Base-by-base conservation (phyloP, 2,113 vertebrate genomes). In the Myiopsitta monachus region DNA sequence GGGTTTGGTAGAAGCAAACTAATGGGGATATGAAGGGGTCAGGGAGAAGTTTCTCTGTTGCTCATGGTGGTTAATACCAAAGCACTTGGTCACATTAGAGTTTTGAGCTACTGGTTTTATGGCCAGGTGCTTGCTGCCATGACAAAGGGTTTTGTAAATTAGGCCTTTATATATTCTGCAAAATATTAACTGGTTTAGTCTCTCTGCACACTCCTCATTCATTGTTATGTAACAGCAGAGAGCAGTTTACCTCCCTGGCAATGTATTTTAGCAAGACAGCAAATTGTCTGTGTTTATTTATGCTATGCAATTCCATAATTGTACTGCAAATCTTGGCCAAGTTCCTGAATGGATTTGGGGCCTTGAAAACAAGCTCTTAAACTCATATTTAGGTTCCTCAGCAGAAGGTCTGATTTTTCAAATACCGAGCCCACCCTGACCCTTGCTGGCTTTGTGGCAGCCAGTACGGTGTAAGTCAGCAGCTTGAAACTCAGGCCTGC, bases 251-350 rank as follows among this genome's bases (percentile, higher is more conserved):
- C 10, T 96, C 84, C 72, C 66, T 89, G 31, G 39, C 52, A 85
- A 36, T 21, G 26, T 87, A 39, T 90, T 92, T 91, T 43, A 76
- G 61, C 69, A 57, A 43, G 41, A 66, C 38, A 90, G 82, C 44
- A 69, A 94, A 85, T 76, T 69, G 51, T 83, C 76, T 87, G 11
- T 73, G 52, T 93, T 95, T 93, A 64, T 79, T 88, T 88, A 66
- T 17, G 24, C 47, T 94, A 31, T 63, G 81, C 38, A 78, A 36
- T 80, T 85, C 74, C 77, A 80, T 87, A 74, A 61, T 88, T 77
- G 83, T 51, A 38, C 38, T 83, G 61, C 46, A 75, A 39, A 81
- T 85, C 55, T 54, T 88, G 47, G 68, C 72, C 83, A 86, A 49
- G 23, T 70, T 88, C 36, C 41, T 74, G n/a, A 67, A 74, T 41